These are phyloP conservation scores for Plagodis dolabraria DNA, from an alignment of 2,888 invertebrate genomes.

Conservation along the genomic window DNA sequence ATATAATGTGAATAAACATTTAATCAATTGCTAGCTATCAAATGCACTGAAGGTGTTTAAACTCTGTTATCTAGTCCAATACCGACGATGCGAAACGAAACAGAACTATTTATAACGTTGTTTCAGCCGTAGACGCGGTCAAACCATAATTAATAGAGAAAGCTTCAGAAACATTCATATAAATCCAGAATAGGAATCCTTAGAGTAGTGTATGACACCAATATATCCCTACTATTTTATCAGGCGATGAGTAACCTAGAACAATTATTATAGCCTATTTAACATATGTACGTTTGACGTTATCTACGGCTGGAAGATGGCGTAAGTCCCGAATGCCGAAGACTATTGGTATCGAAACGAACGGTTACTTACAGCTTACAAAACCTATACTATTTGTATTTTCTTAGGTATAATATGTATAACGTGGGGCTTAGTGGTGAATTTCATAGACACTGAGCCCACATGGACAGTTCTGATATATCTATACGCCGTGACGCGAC, in stretches of 20 bases:
- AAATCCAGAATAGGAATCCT: constrained; percentile 15
- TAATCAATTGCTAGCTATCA: constrained; percentile 47
- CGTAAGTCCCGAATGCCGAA: constrained; percentile 24
- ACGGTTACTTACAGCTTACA: constrained; percentile 38
- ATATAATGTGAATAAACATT: constrained; percentile 65
- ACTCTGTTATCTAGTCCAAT: constrained; percentile 39
- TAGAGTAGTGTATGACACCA: constrained; percentile 15
- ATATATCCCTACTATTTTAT: constrained; percentile 8
- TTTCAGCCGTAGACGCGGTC: constrained; percentile 32
- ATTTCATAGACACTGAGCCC: constrained; percentile 38
- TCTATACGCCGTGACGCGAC: constrained; percentile 36
- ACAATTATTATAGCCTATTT: constrained; percentile 29
- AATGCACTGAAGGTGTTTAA: constrained; percentile 40
- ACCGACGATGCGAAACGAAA: constrained; percentile 25
- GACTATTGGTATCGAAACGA: constrained; percentile 27
- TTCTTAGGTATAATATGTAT: constrained; percentile 31
- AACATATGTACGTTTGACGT: constrained; percentile 18
- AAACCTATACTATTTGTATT: constrained; percentile 40
- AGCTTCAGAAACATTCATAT: constrained; percentile 25
- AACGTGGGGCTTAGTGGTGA: constrained; percentile 40
- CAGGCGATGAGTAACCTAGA: constrained; percentile 25
- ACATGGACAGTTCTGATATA: constrained; percentile 39
- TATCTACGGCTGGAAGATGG: constrained; percentile 24
- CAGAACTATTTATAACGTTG: background rate
- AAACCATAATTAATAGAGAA: constrained; percentile 11